Base-by-base conservation (phyloP, 2,113 vertebrate genomes). In the Corythoichthys haematopterus region DNA sequence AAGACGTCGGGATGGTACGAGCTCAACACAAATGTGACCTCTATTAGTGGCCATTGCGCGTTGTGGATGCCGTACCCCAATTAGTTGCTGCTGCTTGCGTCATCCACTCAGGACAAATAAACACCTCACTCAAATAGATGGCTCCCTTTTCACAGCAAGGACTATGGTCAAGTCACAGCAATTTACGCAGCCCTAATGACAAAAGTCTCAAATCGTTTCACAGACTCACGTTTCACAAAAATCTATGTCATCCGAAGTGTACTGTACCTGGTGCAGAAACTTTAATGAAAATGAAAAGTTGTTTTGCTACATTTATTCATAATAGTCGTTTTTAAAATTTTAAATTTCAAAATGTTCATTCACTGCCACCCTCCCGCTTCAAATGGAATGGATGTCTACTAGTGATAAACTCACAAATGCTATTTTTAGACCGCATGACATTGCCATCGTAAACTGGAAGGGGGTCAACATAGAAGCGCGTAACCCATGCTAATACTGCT, bases 1-100 rank as follows among this genome's bases (percentile, higher is more conserved):
- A 68, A 46, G 73, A 82, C 57, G 59, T n/a, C 51, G 7, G 51
- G 51, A 53, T 53, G 15, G 51, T 14, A 51, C 50, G 16, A 3
- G 50, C 14, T 16, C 10, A 47, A 47, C 46, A 47, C 46, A 47
- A 47, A 47, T 47, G 46, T 47, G 46, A 47, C 10, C 46, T 47
- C 46, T 12, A 47, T 12, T 47, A 47, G 46, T 11, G 46, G 46
- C 10, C 11, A 10, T 2, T 10, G 46, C 10, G 7, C 2, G 10
- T 47, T 13, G 46, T 47, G 12, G 11, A 47, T 13, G 46, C 46
- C 46, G 12, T 47, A 3, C 46, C 46, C 46, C 20, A 15, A 55
- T 35, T 33, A 4, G 20, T 55, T 10, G 28, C 28, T 28, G 20
- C 53, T 12, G 20, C 10, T 12, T 33, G 20, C 28, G 1, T 55